phyloP scores from a whole-genome alignment of 1,140 invertebrate species.

The Papilio dardanus region DNA sequence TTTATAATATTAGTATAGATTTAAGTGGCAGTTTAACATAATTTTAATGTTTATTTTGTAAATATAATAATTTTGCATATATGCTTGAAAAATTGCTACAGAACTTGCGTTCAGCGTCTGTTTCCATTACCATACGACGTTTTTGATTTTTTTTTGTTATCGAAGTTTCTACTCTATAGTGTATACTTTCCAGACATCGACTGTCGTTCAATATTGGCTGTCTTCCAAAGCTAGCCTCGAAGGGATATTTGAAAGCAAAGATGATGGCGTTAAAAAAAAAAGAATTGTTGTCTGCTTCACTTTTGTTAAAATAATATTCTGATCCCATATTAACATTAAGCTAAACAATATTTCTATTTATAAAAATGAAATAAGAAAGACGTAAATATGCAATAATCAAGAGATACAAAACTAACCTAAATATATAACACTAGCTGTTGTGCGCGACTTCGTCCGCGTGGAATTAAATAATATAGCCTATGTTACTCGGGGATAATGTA shows the following conservation, averaged over 20 bases:
- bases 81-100: background rate
- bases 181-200: slow-evolving; percentile 10
- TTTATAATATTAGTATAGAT: too few relatives aligned
- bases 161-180: background rate
- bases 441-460: too few relatives aligned
- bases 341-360: too few relatives aligned
- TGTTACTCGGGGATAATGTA: too few relatives aligned
- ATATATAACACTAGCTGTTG: too few relatives aligned
- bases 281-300: background rate
- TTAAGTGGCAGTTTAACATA: background rate
- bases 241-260: background rate
- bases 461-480: too few relatives aligned
- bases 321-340: too few relatives aligned
- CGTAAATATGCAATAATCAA: too few relatives aligned
- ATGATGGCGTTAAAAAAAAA: slow-evolving; percentile 7
- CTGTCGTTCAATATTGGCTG: slow-evolving; percentile 19
- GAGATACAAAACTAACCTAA: too few relatives aligned
- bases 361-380: too few relatives aligned
- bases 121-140: background rate
- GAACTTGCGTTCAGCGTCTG: too few relatives aligned
- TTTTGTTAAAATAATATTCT: too few relatives aligned
- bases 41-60: background rate
- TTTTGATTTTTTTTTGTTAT: slow-evolving; percentile 3
- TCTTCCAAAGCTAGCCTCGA: background rate
- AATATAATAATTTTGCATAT: background rate